Base-by-base conservation (phyloP, 2,888 invertebrate species). In the Matsumyia berberina region DNA sequence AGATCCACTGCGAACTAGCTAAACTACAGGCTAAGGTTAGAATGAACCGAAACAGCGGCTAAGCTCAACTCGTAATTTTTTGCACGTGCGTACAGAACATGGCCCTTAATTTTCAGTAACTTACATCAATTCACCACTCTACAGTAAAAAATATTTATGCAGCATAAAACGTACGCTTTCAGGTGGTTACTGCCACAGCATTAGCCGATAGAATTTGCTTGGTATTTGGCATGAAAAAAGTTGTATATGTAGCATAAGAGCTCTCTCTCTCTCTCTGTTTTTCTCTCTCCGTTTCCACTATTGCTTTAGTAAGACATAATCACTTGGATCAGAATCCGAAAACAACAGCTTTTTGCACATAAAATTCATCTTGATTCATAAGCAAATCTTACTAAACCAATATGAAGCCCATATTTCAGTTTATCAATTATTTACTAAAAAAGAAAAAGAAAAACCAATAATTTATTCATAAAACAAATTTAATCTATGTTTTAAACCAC, bases 401-500 rank as follows among this genome's bases (percentile, higher is more conserved):
- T 70, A 37, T 17, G 57, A 67, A 74, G 76, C 19, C 66, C 70
- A 31, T 80, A 69, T 80, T 73, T 67, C 83, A 78, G 69, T 85
- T 78, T 60, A 76, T 73, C 46, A 76, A 62, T 69, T 69, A 69
- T 69, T 42, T 79, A 74, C 72, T 67, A 69, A 74, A 69, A 58
- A 31, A 66, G 31, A 76, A 29, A 39, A 74, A 74, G 69, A 58
- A 31, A 66, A 37, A 76, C 15, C 39, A 74, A 29, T 70, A 12
- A 80, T 73, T 82, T 74, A 79, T 72, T 74, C 74, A 76, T 86
- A 62, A 60, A 73, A 86, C 62, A 77, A 69, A 83, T 49, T 79
- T 79, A 85, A 74, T 62, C 60, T 80, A 80, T 70, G 80, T 85
- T 82, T 77, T 77, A 74, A 76, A 86, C 86, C 73, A 86, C 86